Evolutionary conservation across 2,797 vertebrate species (phyloP).

Genomic region (Falco naumanni): DNA sequence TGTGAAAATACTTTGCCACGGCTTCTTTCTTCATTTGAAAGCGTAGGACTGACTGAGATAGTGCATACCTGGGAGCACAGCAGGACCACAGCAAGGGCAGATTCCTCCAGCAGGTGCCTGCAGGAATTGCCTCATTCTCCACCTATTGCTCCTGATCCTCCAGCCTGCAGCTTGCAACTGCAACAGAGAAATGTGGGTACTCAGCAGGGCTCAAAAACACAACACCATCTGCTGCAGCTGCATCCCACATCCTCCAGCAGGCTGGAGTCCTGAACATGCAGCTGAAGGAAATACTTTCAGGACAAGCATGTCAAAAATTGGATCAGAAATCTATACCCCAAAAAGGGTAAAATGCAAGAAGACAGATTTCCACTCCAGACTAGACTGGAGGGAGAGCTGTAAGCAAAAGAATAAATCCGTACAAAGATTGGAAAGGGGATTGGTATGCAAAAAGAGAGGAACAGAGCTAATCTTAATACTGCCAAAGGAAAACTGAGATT

Average conservation of each 20-base stretch:
- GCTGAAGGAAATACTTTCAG: neutral
- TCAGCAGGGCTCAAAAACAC: neutral
- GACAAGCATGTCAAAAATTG: neutral
- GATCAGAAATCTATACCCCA: neutral
- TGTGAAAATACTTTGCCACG: neutral
- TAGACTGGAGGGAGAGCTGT: neutral
- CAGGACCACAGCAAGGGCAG: neutral
- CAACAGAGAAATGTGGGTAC: neutral
- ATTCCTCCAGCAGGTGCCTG: neutral
- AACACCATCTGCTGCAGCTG: neutral
- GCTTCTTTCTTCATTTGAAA: neutral
- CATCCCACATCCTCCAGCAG: neutral
- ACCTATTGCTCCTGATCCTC: neutral
- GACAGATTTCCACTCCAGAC: neutral
- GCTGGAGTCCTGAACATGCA: neutral
- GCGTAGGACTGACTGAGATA: neutral
- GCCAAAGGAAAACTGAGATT: neutral
- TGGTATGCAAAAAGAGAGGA: neutral
- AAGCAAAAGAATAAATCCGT: neutral
- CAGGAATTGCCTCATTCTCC: neutral
- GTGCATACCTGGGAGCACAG: fast-evolving
- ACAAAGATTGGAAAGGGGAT: neutral
- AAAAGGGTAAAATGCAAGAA: neutral
- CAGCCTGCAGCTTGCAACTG: neutral
- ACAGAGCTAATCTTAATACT: neutral